Conservation (phyloP, 2,888 invertebrate genomes). For the Leptinotarsa tumamoca region DNA sequence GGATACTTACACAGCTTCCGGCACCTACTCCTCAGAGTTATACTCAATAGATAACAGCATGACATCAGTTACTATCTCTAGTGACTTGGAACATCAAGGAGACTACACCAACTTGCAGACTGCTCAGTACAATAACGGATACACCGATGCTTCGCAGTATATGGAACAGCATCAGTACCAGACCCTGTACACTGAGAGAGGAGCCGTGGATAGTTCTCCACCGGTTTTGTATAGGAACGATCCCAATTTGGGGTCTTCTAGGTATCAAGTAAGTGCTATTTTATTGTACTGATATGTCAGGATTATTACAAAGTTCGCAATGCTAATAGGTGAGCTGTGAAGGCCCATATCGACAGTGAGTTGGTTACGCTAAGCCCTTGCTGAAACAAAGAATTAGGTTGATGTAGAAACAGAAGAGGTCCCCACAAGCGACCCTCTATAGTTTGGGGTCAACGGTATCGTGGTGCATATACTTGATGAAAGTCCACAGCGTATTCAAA, state of each 20-base stretch:
- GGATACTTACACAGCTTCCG: slow-evolving; percentile 30
- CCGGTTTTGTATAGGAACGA: slow-evolving; percentile 73
- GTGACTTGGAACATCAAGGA: slow-evolving; percentile 58
- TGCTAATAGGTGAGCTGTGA: too few species aligned
- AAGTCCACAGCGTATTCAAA: too few species aligned
- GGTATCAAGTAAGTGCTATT: slow-evolving; percentile 54
- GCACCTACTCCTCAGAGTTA: slow-evolving; percentile 42
- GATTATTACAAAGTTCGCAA: too few species aligned
- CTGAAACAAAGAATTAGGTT: too few species aligned
- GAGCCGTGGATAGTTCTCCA: slow-evolving; percentile 68
- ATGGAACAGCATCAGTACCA: slow-evolving; percentile 58
- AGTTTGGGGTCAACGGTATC: too few species aligned
- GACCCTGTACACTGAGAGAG: slow-evolving; percentile 50
- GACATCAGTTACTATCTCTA: slow-evolving; percentile 38
- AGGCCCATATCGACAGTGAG: too few species aligned
- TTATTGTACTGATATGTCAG: background rate
- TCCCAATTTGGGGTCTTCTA: slow-evolving; percentile 76
- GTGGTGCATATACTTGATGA: too few species aligned
- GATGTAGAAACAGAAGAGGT: too few species aligned
- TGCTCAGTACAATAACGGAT: slow-evolving; percentile 66
- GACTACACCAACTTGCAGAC: slow-evolving; percentile 77
- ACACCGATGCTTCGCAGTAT: slow-evolving; percentile 56
- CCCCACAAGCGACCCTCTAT: too few species aligned
- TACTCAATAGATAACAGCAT: slow-evolving; percentile 45
- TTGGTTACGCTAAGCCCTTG: too few species aligned